Evolutionary conservation across 2,797 vertebrate genomes (phyloP), one percentile per base, ranked within the genome.

Genomic region (Tympanoctomys barrerae): DNA sequence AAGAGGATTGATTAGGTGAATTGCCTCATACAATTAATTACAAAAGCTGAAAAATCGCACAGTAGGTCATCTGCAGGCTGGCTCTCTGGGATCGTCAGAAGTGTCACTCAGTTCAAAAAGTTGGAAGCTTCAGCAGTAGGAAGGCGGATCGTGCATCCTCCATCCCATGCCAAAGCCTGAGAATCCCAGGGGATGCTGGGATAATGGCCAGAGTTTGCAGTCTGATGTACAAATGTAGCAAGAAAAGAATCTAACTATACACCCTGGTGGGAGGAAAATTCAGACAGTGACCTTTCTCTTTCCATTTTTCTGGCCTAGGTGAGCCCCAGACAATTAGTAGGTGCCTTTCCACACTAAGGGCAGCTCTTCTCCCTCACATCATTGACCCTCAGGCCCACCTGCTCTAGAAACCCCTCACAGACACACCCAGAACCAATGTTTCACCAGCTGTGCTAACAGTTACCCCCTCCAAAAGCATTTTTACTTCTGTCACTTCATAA

Each of bases 371-470:
- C 24, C 22, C 33, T 64, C 9, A 24, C 5, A 7, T 54, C n/a
- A 7, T 4, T n/a, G 28, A n/a, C 22, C 14, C n/a, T 10, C 7
- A n/a, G 21, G 26, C 18, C 21, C 28, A 4, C 4, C 36, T 26
- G 62, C 14, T 57, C 54, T 57, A 57, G 54, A 57, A 16, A 57
- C 54, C 14, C 54, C 54, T 57, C 54, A 18, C 46, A 19, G 18
- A 62, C 28, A 39, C 16, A 49, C 16, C 39, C 59, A 66, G 61
- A 77, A 66, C 54, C 36, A 42, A 24, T 62, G 36, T 46, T 64
- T 36, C 7, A 1, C 21, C 5, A 6, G 0, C n/a, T 49, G 9
- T 11, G 5, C 31, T 24, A 7, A 12, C 21, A 16, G 8, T 66
- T 18, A 66, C 61, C 31, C 1, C 54, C 57, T 89, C 36, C 49